Conservation (phyloP, 2,113 vertebrate genomes). For the Brachionichthys hirsutus region DNA sequence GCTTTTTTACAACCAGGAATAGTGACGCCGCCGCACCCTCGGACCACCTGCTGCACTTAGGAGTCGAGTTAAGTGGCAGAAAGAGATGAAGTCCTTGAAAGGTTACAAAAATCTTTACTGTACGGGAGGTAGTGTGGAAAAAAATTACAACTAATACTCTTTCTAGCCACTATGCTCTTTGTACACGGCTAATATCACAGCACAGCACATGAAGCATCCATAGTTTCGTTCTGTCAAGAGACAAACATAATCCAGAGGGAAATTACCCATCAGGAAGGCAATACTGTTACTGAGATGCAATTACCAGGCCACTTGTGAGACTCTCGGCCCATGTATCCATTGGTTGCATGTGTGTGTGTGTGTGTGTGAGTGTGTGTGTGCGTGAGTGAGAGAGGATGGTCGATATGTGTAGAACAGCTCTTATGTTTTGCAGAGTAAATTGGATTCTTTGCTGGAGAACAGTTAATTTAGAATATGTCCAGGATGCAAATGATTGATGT, state of each 20-base stretch:
- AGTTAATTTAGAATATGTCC: slow-evolving; percentile 78
- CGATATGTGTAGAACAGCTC: slow-evolving; percentile 72
- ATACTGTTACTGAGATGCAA: slow-evolving; percentile 79
- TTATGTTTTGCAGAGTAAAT: slow-evolving; percentile 73
- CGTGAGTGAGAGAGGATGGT: too few relatives aligned
- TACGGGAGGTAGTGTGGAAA: too few relatives aligned
- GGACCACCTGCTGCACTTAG: slow-evolving; percentile 43
- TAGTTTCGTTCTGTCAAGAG: slow-evolving; percentile 72
- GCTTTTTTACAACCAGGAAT: slow-evolving; percentile 13
- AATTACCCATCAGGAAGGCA: slow-evolving; percentile 81
- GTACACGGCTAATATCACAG: slow-evolving; percentile 78
- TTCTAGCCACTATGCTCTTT: slow-evolving; percentile 62
- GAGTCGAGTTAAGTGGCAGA: slow-evolving; percentile 45
- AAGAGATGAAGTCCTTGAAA: slow-evolving; percentile 71
- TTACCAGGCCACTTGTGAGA: slow-evolving; percentile 79
- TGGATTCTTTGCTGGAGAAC: slow-evolving; percentile 72
- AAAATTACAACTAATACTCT: slow-evolving; percentile 76
- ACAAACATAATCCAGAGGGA: slow-evolving; percentile 79
- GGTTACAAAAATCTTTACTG: slow-evolving; percentile 67
- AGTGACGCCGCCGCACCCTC: slow-evolving; percentile 16
- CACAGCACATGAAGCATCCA: slow-evolving; percentile 70
- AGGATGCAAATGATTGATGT: slow-evolving; percentile 77
- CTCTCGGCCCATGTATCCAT: slow-evolving; percentile 66
- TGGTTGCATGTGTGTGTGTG: slow-evolving; percentile 23
- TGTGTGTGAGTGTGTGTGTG: too few relatives aligned